These are phyloP conservation scores for Tupiocoris notatus DNA, from an alignment of 2,888 invertebrate genomes.

Conservation along the genomic window DNA sequence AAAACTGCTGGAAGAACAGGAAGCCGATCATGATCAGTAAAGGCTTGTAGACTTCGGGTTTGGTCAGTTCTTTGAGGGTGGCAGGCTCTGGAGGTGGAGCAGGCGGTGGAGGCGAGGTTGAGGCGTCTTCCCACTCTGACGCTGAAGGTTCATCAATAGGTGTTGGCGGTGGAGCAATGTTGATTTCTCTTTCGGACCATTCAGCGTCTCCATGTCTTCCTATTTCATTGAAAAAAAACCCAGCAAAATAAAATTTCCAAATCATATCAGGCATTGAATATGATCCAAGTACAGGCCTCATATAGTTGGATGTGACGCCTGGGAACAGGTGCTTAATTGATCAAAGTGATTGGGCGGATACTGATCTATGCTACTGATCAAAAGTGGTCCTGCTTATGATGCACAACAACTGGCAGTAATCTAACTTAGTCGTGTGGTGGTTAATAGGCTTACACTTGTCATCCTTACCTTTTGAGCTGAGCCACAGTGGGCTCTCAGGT, in stretches of 20 bases:
- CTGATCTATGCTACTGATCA: too few species aligned
- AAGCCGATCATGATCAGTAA: slow-evolving; percentile 57
- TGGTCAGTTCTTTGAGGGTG: slow-evolving; percentile 45
- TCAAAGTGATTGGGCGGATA: too few species aligned
- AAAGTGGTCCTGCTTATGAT: too few species aligned
- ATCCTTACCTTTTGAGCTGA: slow-evolving; percentile 54
- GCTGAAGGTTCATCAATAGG: slow-evolving; percentile 44
- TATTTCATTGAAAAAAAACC: too few species aligned
- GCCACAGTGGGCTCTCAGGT: slow-evolving; percentile 61
- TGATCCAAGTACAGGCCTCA: too few species aligned
- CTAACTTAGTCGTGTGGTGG: too few species aligned
- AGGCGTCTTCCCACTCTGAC: slow-evolving; percentile 34
- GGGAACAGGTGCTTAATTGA: too few species aligned
- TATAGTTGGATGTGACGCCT: too few species aligned
- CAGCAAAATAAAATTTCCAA: too few species aligned
- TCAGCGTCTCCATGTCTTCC: slow-evolving; percentile 56
- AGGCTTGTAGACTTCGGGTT: slow-evolving; percentile 55
- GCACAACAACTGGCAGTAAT: too few species aligned
- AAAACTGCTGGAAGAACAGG: slow-evolving; percentile 62
- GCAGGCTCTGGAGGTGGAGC: slow-evolving; percentile 50
- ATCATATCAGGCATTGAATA: too few species aligned
- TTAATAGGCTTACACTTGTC: too few species aligned
- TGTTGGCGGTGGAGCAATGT: slow-evolving; percentile 47
- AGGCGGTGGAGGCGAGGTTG: slow-evolving; percentile 45
- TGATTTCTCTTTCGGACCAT: slow-evolving; percentile 48